Conservation (phyloP, 2,113 vertebrate genomes). For the Alligator mississippiensis region DNA sequence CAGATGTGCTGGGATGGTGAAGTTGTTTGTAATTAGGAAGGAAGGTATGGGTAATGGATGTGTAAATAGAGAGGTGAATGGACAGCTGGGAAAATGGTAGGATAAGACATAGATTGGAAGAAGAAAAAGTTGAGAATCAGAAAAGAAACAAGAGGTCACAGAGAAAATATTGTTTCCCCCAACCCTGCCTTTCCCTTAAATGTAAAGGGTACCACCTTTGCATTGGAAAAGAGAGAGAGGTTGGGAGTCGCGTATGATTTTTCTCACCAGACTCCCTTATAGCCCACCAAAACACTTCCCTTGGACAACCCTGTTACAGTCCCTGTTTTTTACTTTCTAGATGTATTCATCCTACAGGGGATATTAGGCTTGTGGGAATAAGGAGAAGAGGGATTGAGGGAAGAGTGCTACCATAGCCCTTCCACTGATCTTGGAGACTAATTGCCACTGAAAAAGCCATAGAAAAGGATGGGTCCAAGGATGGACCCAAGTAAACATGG, state of each 20-base stretch:
- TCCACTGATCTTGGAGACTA: too few species aligned
- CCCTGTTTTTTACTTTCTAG: background rate
- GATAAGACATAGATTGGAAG: constrained; percentile 21
- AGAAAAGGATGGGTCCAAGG: too few species aligned
- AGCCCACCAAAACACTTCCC: background rate
- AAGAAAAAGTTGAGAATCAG: constrained; percentile 30
- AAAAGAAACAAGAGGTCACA: constrained; percentile 22
- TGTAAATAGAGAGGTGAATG: too few species aligned
- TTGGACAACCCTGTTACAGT: background rate
- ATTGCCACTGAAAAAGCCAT: too few species aligned
- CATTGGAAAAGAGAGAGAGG: background rate
- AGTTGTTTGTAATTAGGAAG: too few species aligned
- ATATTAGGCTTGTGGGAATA: too few species aligned
- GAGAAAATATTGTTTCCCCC: background rate
- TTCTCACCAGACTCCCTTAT: background rate
- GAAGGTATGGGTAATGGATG: too few species aligned
- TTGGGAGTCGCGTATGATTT: background rate
- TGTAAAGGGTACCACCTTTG: background rate
- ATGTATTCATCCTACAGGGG: too few species aligned
- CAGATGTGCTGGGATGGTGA: too few species aligned
- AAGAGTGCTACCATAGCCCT: too few species aligned
- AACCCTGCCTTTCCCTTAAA: background rate
- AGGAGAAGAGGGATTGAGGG: too few species aligned
- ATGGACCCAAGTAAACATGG: too few species aligned
- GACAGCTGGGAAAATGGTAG: constrained; percentile 33